Evolutionary conservation across 2,888 invertebrate genomes (phyloP), one percentile per base, ranked within the genome.

Genomic region (Cyrtodaria siliqua): DNA sequence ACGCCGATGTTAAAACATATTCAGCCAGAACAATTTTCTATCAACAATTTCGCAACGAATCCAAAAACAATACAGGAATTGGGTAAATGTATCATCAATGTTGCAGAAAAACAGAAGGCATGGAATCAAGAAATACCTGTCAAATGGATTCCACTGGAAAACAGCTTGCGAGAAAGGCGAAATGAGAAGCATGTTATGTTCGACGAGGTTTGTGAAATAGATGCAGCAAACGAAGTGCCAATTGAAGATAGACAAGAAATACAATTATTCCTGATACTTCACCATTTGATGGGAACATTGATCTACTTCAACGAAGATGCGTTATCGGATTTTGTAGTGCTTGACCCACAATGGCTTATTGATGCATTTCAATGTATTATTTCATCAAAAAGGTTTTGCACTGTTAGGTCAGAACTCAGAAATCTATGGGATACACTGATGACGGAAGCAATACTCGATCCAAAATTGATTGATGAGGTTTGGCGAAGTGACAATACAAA

Each of bases 331-430:
- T 60, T 55, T 18, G 55, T 72, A 2, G 47, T 72, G n/a, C 55
- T 72, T 14, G 55, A 72, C 27, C 59, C 64, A 18, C 60, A 72
- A 40, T 72, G 53, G 44, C 29, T 72, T 0, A 60, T 64, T 1
- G 72, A 72, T 40, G 72, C 72, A 20, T 72, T 72, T 20, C 64
- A 66, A 61, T 72, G 66, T 29, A 64, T 72, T 9, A 42, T 72
- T 2, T 66, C 72, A 26, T 55, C 66, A 16, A 59, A 50, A 23
- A 55, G 53, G 38, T 72, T 66, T 23, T 72, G 64, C 38, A 47
- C 29, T 9, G 40, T 52, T 16, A 38, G 42, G 2, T n/a, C 50
- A 14, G n/a, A 18, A 3, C 18, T 53, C 9, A 52, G 60, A 9
- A 23, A 8, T 16, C 40, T 66, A 16, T 55, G 66, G 55, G 40